These are phyloP conservation scores for Diglossa cyanea DNA, from an alignment of 2,797 vertebrate species.

Conservation along the genomic window DNA sequence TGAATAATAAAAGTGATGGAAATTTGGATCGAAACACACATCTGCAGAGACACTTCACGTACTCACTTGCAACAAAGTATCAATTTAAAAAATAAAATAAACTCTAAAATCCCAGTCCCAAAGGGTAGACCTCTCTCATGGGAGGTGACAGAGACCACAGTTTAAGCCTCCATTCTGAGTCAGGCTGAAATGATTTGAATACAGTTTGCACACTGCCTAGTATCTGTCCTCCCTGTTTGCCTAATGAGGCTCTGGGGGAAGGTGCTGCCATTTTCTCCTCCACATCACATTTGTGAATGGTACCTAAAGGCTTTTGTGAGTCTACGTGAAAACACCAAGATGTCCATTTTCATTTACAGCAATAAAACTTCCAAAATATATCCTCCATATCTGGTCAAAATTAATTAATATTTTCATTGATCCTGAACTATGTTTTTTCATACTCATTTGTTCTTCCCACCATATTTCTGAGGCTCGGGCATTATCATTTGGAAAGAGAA, in stretches of 20 bases:
- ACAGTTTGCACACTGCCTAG: not conserved
- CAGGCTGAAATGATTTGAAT: not conserved
- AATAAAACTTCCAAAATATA: not conserved
- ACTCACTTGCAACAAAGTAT: not conserved
- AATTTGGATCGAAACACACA: not conserved
- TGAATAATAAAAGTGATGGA: not conserved
- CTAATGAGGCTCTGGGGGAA: not conserved
- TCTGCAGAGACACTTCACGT: not conserved
- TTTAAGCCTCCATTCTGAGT: not conserved
- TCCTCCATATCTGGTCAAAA: not conserved
- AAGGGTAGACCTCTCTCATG: not conserved
- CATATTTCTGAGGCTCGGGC: not conserved
- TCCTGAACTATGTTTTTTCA: not conserved
- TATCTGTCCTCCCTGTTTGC: not conserved
- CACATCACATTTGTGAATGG: not conserved
- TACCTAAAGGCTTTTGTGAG: not conserved
- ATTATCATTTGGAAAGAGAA: not conserved
- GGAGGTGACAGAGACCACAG: accelerated
- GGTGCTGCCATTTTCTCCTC: not conserved
- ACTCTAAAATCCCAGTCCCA: not conserved
- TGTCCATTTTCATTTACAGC: not conserved
- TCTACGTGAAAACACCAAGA: not conserved
- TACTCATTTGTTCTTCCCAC: not conserved
- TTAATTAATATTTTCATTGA: not conserved
- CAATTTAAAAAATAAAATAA: not conserved